phyloP scores from a whole-genome alignment of 92 coral and sea anemone species.

The Parazoanthus swiftii region DNA sequence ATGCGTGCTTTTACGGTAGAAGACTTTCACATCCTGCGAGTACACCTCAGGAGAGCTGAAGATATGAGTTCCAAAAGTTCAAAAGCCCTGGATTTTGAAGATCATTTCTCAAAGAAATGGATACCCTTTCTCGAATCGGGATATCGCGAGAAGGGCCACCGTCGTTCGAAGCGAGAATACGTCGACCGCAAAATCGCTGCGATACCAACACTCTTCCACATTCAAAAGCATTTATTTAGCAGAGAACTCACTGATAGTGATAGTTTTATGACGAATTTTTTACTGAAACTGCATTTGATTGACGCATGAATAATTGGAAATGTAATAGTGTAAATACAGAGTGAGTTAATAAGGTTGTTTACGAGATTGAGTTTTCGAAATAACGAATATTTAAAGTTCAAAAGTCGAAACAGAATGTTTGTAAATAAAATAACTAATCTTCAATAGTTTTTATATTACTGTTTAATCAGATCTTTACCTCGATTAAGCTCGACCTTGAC shows the following conservation, averaged over 20 bases:
- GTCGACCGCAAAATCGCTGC: conserved; percentile 4
- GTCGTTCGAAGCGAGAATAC: conserved; percentile 16
- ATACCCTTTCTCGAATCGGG: neutral
- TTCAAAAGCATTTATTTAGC: neutral
- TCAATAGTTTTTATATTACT: too few species aligned
- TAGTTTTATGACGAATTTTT: too few species aligned
- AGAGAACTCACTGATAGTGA: neutral
- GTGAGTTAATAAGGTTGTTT: too few species aligned
- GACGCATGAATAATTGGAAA: too few species aligned
- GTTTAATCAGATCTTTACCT: too few species aligned
- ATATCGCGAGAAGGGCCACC: conserved; percentile 12
- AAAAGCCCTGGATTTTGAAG: neutral
- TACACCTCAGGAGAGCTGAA: neutral
- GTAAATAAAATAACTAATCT: too few species aligned
- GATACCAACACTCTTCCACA: neutral
- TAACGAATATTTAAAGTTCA: too few species aligned
- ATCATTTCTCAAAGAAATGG: conserved; percentile 20
- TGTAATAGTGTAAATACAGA: too few species aligned
- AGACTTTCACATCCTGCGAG: neutral
- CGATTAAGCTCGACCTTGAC: too few species aligned
- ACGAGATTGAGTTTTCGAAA: too few species aligned
- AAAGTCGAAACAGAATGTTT: too few species aligned
- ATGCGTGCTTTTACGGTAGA: neutral
- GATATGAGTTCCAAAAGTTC: neutral
- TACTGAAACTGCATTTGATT: too few species aligned